Percentiles rank a stretch among this genome's conserved stretches.
phyloP scores from a whole-genome alignment of 2,888 invertebrate genomes.

The Lithophane socia region DNA sequence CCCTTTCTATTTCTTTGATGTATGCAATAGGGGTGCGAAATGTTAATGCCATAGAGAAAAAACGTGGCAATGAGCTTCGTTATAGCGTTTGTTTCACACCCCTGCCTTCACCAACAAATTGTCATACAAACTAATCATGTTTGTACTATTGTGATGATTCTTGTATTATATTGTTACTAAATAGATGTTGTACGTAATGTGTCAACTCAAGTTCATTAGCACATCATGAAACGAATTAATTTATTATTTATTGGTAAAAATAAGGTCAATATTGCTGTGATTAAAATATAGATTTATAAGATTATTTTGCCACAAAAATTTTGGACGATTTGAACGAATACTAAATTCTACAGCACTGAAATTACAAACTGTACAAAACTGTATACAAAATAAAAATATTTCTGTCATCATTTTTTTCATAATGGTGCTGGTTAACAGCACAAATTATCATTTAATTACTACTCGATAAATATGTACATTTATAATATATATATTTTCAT shows the following conservation, averaged over 20 bases:
- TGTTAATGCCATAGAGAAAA: constrained; percentile 86
- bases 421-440: constrained; percentile 76
- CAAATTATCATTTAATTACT: constrained; percentile 70
- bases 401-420: constrained; percentile 50
- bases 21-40: constrained; percentile 87
- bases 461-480: constrained; percentile 72
- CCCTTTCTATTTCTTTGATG: constrained; percentile 89
- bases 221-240: constrained; percentile 82
- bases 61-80: constrained; percentile 87
- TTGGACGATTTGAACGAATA: constrained; percentile 43
- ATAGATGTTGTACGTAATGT: constrained; percentile 81
- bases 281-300: constrained; percentile 82
- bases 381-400: constrained; percentile 56
- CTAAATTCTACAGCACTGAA: constrained; percentile 50
- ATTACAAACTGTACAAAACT: constrained; percentile 68
- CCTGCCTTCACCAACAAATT: constrained; percentile 80
- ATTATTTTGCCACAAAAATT: constrained; percentile 75
- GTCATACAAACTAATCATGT: constrained; percentile 84
- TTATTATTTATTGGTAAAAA: constrained; percentile 83
- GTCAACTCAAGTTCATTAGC: constrained; percentile 71
- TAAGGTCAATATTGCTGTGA: constrained; percentile 84
- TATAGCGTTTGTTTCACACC: constrained; percentile 86
- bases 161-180: constrained; percentile 81
- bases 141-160: constrained; percentile 77
- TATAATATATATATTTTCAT: constrained; percentile 84